Percentiles rank a stretch among this genome's conserved stretches.
These are phyloP conservation scores for cat (Felis catus) DNA, from an alignment of 2,113 vertebrate species.

Conservation along the genomic window F.catus_Fca126_mat1.0 CM031412.1:157534501-157535000, in stretches of 20 bases:
- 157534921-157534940: slow-evolving; percentile 25
- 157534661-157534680: not conserved
- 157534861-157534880: slow-evolving; percentile 61
- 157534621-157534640: not conserved
- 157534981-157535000: not conserved
- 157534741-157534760: not conserved
- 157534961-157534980: slow-evolving; percentile 8
- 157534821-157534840: slow-evolving; percentile 13
- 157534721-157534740: not conserved
- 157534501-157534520: slow-evolving; percentile 64
- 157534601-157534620: not conserved
- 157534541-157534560: slow-evolving; percentile 3
- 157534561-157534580: slow-evolving; percentile 40
- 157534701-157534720: not conserved
- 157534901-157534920: slow-evolving; percentile 26
- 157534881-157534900: slow-evolving; percentile 38
- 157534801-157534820: slow-evolving; percentile 15
- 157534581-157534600: slow-evolving; percentile 55
- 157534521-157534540: slow-evolving; percentile 51
- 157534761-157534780: slow-evolving; percentile 19
- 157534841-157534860: slow-evolving; percentile 31
- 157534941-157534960: not conserved
- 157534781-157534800: slow-evolving; percentile 14
- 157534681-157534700: not conserved
- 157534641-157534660: slow-evolving; percentile 17